A percentile compares a stretch with the other conserved stretches of the same genome.
phyloP scores from a whole-genome alignment of 2,888 invertebrate genomes.

The Megaustenia siamemsis region DNA sequence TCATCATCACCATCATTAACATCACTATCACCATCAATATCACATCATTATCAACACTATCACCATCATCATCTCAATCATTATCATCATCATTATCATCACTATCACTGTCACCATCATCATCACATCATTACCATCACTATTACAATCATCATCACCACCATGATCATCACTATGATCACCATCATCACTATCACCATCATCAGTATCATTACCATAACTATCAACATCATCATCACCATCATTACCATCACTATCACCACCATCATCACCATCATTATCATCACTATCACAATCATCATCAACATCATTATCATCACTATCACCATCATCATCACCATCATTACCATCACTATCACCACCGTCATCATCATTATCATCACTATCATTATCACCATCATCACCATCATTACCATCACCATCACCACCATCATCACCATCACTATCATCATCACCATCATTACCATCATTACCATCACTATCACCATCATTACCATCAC shows the following conservation, averaged over 20 bases:
- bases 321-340: no score
- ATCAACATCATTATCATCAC: background rate
- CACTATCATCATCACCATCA: no score
- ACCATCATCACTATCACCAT: constrained; percentile 22
- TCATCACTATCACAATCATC: background rate
- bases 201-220: constrained; percentile 11
- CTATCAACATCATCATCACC: constrained; percentile 24
- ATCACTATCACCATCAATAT: background rate
- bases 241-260: background rate
- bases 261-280: constrained; percentile 7
- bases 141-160: background rate
- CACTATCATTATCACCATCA: no score
- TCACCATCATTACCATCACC: no score
- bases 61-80: background rate
- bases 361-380: no score
- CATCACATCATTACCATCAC: background rate
- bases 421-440: no score
- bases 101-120: no score
- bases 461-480: no score
- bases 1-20: constrained; percentile 9
- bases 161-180: background rate
- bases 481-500: no score
- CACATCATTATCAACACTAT: background rate
- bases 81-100: no score
- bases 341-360: no score